Evolutionary conservation across 2,888 invertebrate species (phyloP), one percentile per base, ranked within the genome.

Genomic region (Plebejus argus): DNA sequence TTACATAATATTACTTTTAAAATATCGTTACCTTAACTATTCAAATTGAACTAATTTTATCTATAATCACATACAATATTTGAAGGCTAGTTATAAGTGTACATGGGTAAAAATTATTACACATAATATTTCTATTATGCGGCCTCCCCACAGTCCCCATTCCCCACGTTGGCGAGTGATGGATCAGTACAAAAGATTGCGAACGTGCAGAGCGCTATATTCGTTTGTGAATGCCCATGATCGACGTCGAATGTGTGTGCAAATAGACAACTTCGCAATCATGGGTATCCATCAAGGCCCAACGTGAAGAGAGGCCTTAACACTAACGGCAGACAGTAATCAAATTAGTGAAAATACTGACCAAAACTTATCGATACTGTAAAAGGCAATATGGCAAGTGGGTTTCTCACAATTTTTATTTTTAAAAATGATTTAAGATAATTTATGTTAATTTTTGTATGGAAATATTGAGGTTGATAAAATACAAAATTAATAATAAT

Each of bases 291-390:
- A 53, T 53, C 18, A 5, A 53, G 53, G 53, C 18, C 12, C 18
- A 53, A 53, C 53, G 53, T 53, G 4, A 53, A 53, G 53, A 53
- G 53, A 1, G 53, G 53, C 5, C 53, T 53, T n/a, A 58, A 20
- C 5, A 23, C 61, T 61, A 61, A 10, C 20, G 61, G 10, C 20
- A 23, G 23, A 61, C 23, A 8, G 3, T 58, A 58, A 20, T 82
- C 78, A 82, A 78, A 81, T 87, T 35, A 71, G 3, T 71, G 1
- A 71, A 70, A 71, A 71, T 35, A 71, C n/a, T 71, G 71, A 71
- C 71, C 33, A 71, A 71, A 71, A 71, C 39, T 35, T 71, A 71
- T 71, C 18, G 7, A 71, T 71, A 71, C 71, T n/a, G 39, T 71
- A 71, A 35, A 71, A 71, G 71, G 71, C 71, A 71, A 71, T 71